These are phyloP conservation scores for Apodemia hepburni DNA, from an alignment of 2,888 invertebrate genomes.

Conservation along the genomic window DNA sequence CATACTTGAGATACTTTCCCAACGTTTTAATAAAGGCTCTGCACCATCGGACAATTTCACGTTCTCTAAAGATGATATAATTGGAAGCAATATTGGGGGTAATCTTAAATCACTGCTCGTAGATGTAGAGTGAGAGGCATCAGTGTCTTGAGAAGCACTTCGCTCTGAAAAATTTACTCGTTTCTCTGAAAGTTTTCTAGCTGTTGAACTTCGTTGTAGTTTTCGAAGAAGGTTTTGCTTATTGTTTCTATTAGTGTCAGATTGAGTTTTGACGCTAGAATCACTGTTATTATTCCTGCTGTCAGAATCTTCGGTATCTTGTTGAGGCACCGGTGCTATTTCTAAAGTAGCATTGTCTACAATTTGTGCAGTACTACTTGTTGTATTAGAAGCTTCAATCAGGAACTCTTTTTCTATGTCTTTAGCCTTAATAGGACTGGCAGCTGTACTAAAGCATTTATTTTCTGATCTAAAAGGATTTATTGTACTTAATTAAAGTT, in stretches of 20 bases:
- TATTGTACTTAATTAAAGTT: not conserved
- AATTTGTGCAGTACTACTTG: conserved; percentile 44
- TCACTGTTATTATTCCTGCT: conserved; percentile 50
- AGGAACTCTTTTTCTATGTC: conserved; percentile 56
- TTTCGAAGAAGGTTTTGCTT: conserved; percentile 47
- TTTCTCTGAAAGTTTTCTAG: conserved; percentile 65
- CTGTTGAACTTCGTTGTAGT: conserved; percentile 69
- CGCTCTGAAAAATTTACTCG: conserved; percentile 75
- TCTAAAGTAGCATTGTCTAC: conserved; percentile 51
- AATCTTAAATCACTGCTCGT: conserved; percentile 82
- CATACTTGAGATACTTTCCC: conserved; percentile 85
- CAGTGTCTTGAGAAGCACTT: conserved; percentile 82
- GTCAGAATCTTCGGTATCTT: conserved; percentile 54
- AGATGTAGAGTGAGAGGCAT: conserved; percentile 80
- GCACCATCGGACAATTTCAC: conserved; percentile 60
- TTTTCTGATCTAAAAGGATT: conserved; percentile 80
- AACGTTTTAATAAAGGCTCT: conserved; percentile 69
- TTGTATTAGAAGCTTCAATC: conserved; percentile 45
- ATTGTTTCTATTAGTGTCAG: conserved; percentile 35
- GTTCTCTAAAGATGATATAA: conserved; percentile 82
- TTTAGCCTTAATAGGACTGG: conserved; percentile 50
- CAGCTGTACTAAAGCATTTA: conserved; percentile 69
- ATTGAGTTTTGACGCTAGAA: conserved; percentile 40
- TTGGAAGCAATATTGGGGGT: conserved; percentile 86
- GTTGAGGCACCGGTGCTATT: conserved; percentile 50